A percentile compares a stretch with the other conserved stretches of the same genome.
Evolutionary conservation across 2,113 vertebrate species (phyloP).

Genomic region (Eublepharis macularius): DNA sequence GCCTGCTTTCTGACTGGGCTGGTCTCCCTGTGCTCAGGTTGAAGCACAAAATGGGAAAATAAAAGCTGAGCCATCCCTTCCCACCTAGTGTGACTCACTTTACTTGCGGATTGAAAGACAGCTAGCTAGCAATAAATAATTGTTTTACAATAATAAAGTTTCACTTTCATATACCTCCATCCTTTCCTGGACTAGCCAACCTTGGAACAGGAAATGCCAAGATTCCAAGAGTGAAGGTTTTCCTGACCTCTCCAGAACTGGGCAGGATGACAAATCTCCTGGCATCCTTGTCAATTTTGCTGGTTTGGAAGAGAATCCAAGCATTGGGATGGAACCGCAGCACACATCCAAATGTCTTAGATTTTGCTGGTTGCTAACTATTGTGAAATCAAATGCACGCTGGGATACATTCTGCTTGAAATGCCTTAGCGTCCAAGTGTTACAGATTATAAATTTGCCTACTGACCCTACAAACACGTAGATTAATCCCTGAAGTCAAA

Average conservation of each 20-base stretch:
- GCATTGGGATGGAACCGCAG: constrained; percentile 28
- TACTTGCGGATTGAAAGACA: constrained; percentile 6
- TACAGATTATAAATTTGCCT: constrained; percentile 7
- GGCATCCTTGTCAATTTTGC: constrained; percentile 19
- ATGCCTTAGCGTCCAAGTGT: not conserved
- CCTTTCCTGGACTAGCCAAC: not conserved
- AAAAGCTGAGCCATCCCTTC: not conserved
- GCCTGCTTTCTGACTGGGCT: not conserved
- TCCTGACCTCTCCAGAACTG: constrained; percentile 13
- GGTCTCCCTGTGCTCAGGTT: not conserved
- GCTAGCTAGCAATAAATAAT: constrained; percentile 20
- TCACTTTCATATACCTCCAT: constrained; percentile 26
- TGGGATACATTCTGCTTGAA: not conserved
- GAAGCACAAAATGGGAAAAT: not conserved
- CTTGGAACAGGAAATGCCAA: constrained; percentile 7
- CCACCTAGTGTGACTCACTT: not conserved
- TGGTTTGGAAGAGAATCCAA: constrained; percentile 51
- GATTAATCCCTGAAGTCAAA: not conserved
- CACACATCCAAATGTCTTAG: constrained; percentile 22
- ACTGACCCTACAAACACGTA: not conserved
- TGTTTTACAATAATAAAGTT: constrained; percentile 21
- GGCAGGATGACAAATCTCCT: constrained; percentile 1
- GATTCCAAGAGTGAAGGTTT: constrained; percentile 10
- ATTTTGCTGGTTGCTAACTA: not conserved
- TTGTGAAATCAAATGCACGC: constrained; percentile 5